Evolutionary conservation across 2,888 invertebrate genomes (phyloP).

Genomic region (Leucozona laternaria): DNA sequence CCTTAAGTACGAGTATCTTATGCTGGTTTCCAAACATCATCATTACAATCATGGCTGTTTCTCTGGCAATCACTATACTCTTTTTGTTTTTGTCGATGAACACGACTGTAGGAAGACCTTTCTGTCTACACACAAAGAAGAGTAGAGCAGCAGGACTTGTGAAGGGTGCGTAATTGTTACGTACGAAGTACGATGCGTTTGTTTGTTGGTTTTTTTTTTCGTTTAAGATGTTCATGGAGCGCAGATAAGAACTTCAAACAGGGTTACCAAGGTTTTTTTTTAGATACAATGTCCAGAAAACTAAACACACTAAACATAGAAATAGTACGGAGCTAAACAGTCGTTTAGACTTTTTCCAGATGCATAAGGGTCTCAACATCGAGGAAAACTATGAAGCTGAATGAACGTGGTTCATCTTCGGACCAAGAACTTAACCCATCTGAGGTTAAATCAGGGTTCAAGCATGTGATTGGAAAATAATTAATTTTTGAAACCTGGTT

Average conservation of each 20-base stretch:
- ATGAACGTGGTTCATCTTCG: too few species aligned
- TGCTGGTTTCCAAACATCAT: slow-evolving; percentile 46
- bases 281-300: too few species aligned
- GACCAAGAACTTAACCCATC: too few species aligned
- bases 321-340: too few species aligned
- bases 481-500: too few species aligned
- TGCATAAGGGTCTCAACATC: too few species aligned
- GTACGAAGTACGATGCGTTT: slow-evolving; percentile 24
- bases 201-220: slow-evolving; percentile 35
- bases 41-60: slow-evolving; percentile 42
- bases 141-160: slow-evolving; percentile 11
- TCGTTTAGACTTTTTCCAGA: too few species aligned
- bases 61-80: slow-evolving; percentile 27
- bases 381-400: too few species aligned
- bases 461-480: too few species aligned
- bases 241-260: not conserved
- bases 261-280: slow-evolving; percentile 1
- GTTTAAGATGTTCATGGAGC: not conserved
- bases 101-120: slow-evolving; percentile 24
- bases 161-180: slow-evolving; percentile 55
- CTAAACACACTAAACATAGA: too few species aligned
- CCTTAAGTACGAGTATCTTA: slow-evolving; percentile 34
- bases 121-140: slow-evolving; percentile 14
- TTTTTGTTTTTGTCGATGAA: slow-evolving; percentile 27
- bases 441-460: too few species aligned